phyloP scores from a whole-genome alignment of 2,113 vertebrate species.

The Sinocyclocheilus anophthalmus region DNA sequence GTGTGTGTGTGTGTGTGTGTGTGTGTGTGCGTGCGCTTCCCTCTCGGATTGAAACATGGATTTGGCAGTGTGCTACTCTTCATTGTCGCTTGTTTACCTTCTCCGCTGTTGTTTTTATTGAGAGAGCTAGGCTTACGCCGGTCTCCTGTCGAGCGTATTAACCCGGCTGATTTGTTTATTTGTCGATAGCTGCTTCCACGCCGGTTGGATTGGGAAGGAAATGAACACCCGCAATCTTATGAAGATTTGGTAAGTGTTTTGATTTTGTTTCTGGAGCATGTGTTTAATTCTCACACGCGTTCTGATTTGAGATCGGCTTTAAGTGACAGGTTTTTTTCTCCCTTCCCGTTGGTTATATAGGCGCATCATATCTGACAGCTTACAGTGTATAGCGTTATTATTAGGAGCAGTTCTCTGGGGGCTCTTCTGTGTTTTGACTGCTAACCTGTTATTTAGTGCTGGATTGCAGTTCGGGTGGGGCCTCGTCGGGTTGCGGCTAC shows the following conservation, averaged over 20 bases:
- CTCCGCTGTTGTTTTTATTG: not conserved
- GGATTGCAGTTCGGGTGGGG: constrained; percentile 76
- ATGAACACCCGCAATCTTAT: constrained; percentile 89
- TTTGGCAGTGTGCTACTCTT: constrained; percentile 51
- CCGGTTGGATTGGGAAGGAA: constrained; percentile 94
- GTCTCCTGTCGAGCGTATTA: not conserved
- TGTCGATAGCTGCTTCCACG: constrained; percentile 79
- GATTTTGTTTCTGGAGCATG: constrained; percentile 16
- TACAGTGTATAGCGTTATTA: not conserved
- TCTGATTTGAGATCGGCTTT: not conserved
- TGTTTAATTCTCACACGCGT: constrained; percentile 15
- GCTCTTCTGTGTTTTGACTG: constrained; percentile 45
- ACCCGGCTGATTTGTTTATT: constrained; percentile 17
- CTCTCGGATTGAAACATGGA: constrained; percentile 25
- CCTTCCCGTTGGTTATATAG: too few species aligned
- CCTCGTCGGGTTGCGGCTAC: constrained; percentile 50
- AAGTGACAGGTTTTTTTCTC: not conserved
- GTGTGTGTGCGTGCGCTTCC: constrained; percentile 18
- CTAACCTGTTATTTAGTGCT: constrained; percentile 63
- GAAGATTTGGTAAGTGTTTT: constrained; percentile 89
- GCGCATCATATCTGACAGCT: not conserved
- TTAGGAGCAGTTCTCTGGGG: too few species aligned
- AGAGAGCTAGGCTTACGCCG: not conserved
- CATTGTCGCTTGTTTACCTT: constrained; percentile 32
- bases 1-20: not conserved